These are phyloP conservation scores for Pseudolycoriella hygida DNA, from an alignment of 2,888 invertebrate species.

Conservation along the genomic window DNA sequence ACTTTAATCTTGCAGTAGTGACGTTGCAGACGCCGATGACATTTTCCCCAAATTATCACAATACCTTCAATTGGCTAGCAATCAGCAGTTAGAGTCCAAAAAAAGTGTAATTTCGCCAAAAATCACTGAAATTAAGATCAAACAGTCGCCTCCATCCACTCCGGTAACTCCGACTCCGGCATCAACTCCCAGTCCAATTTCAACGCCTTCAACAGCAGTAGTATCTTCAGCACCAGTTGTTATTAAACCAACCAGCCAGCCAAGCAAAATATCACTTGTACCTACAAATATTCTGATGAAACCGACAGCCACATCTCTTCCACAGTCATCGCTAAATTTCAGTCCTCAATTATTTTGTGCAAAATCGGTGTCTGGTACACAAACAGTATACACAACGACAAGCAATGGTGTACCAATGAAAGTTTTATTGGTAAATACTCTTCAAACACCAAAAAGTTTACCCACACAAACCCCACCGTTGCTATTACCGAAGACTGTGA, in stretches of 20 bases:
- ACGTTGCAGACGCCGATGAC: constrained; percentile 9
- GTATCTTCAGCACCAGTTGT: neutral
- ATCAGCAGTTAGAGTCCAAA: constrained; percentile 4
- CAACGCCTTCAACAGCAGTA: constrained; percentile 8
- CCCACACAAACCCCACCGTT: constrained; percentile 10
- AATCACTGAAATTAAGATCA: constrained; percentile 4
- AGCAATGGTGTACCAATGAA: constrained; percentile 22
- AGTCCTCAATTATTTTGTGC: constrained; percentile 10
- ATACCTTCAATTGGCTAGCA: constrained; percentile 18
- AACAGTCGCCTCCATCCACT: constrained; percentile 7
- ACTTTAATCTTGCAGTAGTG: constrained; percentile 5
- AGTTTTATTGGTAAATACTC: constrained; percentile 23
- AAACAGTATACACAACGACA: constrained; percentile 6
- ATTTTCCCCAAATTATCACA: constrained; percentile 12
- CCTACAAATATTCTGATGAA: constrained; percentile 28
- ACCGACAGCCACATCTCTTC: constrained; percentile 7
- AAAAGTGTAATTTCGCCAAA: constrained; percentile 1
- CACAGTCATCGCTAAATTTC: constrained; percentile 10
- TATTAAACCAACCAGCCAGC: neutral
- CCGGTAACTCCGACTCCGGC: constrained; percentile 2
- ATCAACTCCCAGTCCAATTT: constrained; percentile 5
- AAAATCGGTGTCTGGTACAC: neutral
- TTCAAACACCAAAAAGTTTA: constrained; percentile 9
- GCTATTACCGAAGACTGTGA: constrained; percentile 8
- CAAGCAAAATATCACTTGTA: constrained; percentile 26